phyloP scores from a whole-genome alignment of 2,888 invertebrate species.

The Amblyjoppa fuscipennis region DNA sequence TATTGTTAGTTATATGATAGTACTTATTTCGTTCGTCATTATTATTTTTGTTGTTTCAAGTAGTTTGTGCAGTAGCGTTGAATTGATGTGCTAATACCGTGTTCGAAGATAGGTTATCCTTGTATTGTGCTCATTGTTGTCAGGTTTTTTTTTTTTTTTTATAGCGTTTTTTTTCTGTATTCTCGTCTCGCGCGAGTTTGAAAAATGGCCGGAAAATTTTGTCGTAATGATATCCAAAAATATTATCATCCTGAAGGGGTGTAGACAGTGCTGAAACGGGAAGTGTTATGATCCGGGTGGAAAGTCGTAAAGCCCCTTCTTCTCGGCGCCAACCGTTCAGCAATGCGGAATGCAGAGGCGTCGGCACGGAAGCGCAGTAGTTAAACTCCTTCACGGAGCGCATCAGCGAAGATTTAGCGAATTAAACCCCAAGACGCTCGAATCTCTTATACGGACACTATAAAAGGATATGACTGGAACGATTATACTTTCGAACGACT shows the following conservation, averaged over 20 bases:
- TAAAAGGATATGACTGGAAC: background rate
- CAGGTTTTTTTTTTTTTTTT: too few relatives aligned
- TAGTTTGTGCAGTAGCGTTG: too few relatives aligned
- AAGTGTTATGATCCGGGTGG: background rate
- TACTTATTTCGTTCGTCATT: too few relatives aligned
- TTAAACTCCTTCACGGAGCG: background rate
- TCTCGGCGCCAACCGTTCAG: background rate
- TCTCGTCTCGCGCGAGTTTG: background rate
- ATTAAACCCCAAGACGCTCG: conserved; percentile 4
- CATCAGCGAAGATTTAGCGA: background rate
- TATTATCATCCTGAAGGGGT: background rate
- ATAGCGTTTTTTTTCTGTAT: too few relatives aligned
- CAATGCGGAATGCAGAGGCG: conserved; percentile 30
- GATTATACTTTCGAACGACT: background rate
- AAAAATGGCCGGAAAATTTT: background rate
- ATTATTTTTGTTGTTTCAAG: too few relatives aligned
- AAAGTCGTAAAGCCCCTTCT: conserved; percentile 36
- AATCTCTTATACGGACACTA: background rate
- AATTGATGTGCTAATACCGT: too few relatives aligned
- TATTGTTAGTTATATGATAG: too few relatives aligned
- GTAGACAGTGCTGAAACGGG: conserved; percentile 7
- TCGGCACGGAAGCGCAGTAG: conserved; percentile 19
- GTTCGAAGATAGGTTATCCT: too few relatives aligned
- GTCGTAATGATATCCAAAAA: background rate
- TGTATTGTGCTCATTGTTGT: too few relatives aligned